A percentile compares a stretch with the other conserved stretches of the same genome.
phyloP scores from a whole-genome alignment of 1,140 invertebrate genomes.

The Panulirus ornatus region DNA sequence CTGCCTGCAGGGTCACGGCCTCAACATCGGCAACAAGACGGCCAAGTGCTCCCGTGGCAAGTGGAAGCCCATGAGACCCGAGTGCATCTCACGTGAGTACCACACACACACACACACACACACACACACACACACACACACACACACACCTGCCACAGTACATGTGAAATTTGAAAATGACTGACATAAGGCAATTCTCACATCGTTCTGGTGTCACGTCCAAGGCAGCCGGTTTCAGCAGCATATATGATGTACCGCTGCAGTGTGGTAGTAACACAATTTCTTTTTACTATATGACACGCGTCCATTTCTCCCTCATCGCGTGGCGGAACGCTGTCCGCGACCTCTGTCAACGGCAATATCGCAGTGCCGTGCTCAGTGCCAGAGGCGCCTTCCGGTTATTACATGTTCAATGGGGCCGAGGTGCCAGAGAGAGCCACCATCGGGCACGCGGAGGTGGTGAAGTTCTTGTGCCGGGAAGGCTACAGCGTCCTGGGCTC shows the following conservation, averaged over 20 bases:
- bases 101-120: not conserved
- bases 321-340: conserved; percentile 2
- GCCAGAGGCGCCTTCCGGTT: conserved; percentile 26
- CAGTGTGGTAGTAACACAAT: not conserved
- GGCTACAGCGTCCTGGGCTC: conserved; percentile 51
- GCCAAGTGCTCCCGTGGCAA: conserved; percentile 87
- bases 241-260: no score
- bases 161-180: no score
- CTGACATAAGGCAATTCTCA: no score
- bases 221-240: no score
- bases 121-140: not conserved
- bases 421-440: conserved; percentile 56
- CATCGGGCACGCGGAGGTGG: conserved; percentile 61
- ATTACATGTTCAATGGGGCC: conserved; percentile 53
- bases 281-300: no score
- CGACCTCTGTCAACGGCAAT: not conserved
- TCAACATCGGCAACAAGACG: conserved; percentile 87
- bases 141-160: no score
- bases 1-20: conserved; percentile 86
- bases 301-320: not conserved
- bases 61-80: conserved; percentile 89
- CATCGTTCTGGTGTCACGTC: no score
- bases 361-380: conserved; percentile 56
- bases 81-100: conserved; percentile 86
- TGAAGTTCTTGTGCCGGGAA: conserved; percentile 26